These are phyloP conservation scores for Pachydiplax longipennis DNA, from an alignment of 2,888 invertebrate genomes.

Conservation along the genomic window DNA sequence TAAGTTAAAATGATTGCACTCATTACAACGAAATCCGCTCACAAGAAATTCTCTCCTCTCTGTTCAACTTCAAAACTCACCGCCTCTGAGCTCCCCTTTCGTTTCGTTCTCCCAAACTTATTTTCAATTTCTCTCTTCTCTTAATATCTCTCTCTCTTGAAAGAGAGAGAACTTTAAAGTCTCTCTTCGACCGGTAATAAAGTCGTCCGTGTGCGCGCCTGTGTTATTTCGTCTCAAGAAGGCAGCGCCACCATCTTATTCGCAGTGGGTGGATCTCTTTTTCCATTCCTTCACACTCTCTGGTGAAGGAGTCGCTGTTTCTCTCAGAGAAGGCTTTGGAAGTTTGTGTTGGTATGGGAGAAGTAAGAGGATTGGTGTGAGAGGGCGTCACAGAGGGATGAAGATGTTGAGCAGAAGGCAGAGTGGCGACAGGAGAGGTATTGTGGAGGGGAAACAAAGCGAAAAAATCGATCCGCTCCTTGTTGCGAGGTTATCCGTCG, in stretches of 20 bases:
- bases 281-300: not conserved
- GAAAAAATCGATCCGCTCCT: not conserved
- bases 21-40: no score
- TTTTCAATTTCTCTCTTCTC: not conserved
- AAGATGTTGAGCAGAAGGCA: not conserved
- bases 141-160: not conserved
- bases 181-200: not conserved
- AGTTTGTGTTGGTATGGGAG: not conserved
- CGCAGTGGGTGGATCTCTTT: no score
- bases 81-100: not conserved
- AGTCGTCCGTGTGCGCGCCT: not conserved
- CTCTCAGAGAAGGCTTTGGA: not conserved
- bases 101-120: not conserved
- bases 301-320: conserved; percentile 4
- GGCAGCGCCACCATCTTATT: no score
- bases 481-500: not conserved
- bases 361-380: not conserved
- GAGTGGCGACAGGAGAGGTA: not conserved
- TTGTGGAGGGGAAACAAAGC: not conserved
- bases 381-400: not conserved
- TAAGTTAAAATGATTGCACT: no score
- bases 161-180: not conserved
- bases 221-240: not conserved
- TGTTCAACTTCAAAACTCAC: no score
- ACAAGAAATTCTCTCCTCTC: no score